Conservation (phyloP, 1,140 invertebrate genomes). For the Tigriopus japonicus region DNA sequence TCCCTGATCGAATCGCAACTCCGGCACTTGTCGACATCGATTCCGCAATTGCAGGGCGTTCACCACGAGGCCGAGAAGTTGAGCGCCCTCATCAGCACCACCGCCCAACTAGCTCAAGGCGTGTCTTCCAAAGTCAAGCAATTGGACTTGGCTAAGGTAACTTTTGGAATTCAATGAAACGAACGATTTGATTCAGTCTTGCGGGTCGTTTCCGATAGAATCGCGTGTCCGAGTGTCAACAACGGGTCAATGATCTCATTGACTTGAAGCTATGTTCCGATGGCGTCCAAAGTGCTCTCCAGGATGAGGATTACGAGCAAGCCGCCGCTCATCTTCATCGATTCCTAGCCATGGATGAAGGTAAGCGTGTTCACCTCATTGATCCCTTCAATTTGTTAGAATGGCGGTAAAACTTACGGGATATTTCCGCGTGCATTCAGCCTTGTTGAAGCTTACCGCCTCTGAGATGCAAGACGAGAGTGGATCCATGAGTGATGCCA, state of each 20-base stretch:
- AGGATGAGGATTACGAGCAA: slow-evolving; percentile 51
- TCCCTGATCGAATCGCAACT: slow-evolving; percentile 44
- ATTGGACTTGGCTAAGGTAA: slow-evolving; percentile 61
- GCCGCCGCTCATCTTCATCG: slow-evolving; percentile 86
- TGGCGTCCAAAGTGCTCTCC: slow-evolving; percentile 23
- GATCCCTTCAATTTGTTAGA: too few species aligned
- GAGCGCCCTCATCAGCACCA: slow-evolving; percentile 62
- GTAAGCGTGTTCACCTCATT: slow-evolving; percentile 22
- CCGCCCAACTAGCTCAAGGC: slow-evolving; percentile 71
- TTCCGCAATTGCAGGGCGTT: slow-evolving; percentile 35
- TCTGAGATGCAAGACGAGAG: slow-evolving; percentile 48
- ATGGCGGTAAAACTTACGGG: too few species aligned
- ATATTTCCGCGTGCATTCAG: too few species aligned
- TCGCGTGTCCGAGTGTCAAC: slow-evolving; percentile 80
- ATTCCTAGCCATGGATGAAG: slow-evolving; percentile 85
- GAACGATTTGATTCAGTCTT: slow-evolving; percentile 25
- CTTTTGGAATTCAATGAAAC: slow-evolving; percentile 3
- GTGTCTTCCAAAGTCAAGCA: slow-evolving; percentile 89
- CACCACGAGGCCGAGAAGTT: slow-evolving; percentile 49
- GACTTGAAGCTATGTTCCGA: slow-evolving; percentile 51
- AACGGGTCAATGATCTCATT: slow-evolving; percentile 82
- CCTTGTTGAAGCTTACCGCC: not conserved
- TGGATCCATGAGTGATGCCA: slow-evolving; percentile 26
- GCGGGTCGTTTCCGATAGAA: slow-evolving; percentile 35
- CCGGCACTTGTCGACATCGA: slow-evolving; percentile 42